Percentiles rank a stretch among this genome's conserved stretches.
phyloP scores from a whole-genome alignment of 2,888 invertebrate species.

The Dasysyrphus tricinctus region DNA sequence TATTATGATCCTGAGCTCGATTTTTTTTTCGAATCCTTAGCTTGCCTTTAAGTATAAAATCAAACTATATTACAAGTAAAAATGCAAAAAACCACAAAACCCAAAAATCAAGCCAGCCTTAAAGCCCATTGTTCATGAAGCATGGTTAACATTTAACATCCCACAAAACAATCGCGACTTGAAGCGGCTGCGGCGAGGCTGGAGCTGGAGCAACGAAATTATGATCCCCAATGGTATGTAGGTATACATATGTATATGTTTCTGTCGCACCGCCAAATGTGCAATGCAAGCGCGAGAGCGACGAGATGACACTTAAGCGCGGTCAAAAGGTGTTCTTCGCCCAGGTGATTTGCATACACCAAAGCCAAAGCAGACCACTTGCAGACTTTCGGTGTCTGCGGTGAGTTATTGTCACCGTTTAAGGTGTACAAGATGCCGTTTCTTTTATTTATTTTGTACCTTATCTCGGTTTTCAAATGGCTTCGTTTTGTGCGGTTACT shows the following conservation, averaged over 20 bases:
- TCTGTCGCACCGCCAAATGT: slow-evolving; percentile 31
- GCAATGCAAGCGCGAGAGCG: slow-evolving; percentile 13
- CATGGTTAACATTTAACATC: slow-evolving; percentile 49
- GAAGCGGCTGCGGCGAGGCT: neutral
- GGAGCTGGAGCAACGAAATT: slow-evolving; percentile 53
- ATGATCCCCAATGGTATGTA: slow-evolving; percentile 62
- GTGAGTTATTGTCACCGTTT: slow-evolving; percentile 76
- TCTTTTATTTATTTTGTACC: slow-evolving; percentile 74
- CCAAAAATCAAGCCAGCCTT: slow-evolving; percentile 21
- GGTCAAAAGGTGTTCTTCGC: slow-evolving; percentile 72
- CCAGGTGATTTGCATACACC: slow-evolving; percentile 68
- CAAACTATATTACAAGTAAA: neutral
- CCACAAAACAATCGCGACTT: slow-evolving; percentile 60
- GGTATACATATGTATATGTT: slow-evolving; percentile 35
- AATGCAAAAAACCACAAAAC: slow-evolving; percentile 26
- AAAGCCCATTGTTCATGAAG: slow-evolving; percentile 50
- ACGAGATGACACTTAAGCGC: slow-evolving; percentile 69
- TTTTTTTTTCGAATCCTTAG: neutral
- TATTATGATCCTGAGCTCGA: no score
- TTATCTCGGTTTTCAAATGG: slow-evolving; percentile 72
- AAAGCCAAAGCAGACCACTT: slow-evolving; percentile 54
- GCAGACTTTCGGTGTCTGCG: slow-evolving; percentile 73
- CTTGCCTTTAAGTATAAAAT: neutral
- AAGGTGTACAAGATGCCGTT: slow-evolving; percentile 75
- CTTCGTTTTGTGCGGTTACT: slow-evolving; percentile 69